Percentiles rank a stretch among this genome's conserved stretches.
Evolutionary conservation across 2,888 invertebrate species (phyloP).

Genomic region (Cheilosia grossa): DNA sequence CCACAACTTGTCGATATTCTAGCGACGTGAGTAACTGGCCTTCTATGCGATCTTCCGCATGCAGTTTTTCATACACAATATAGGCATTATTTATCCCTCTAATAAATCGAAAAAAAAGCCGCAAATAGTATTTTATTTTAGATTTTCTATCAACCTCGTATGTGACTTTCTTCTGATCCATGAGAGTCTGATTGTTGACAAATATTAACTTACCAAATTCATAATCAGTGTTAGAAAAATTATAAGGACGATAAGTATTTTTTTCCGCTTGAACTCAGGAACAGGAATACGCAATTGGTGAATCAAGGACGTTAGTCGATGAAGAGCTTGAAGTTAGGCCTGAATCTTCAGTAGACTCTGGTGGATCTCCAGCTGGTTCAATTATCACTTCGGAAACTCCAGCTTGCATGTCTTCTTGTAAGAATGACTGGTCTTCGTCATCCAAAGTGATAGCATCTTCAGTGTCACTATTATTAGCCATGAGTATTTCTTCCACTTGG

Average conservation of each 20-base stretch:
- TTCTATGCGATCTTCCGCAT: neutral
- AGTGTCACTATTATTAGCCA: constrained; percentile 8
- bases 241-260: constrained; percentile 3
- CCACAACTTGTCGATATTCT: constrained; percentile 34
- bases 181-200: neutral
- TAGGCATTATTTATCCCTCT: constrained; percentile 26
- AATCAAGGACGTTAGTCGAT: too few relatives aligned
- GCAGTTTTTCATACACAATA: constrained; percentile 18
- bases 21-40: constrained; percentile 18
- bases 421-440: constrained; percentile 11
- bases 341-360: neutral
- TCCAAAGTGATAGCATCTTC: constrained; percentile 6
- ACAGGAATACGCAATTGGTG: too few relatives aligned
- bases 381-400: constrained; percentile 3
- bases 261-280: neutral
- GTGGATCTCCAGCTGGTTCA: neutral
- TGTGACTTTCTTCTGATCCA: constrained; percentile 58
- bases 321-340: neutral
- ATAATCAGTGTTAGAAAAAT: neutral
- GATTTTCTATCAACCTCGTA: constrained; percentile 45
- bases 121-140: constrained; percentile 51
- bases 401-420: constrained; percentile 6
- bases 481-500: constrained; percentile 3
- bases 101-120: constrained; percentile 44
- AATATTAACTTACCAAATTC: too few relatives aligned